Conservation (phyloP, 2,797 vertebrate genomes). For the Pagetopsis macropterus region DNA sequence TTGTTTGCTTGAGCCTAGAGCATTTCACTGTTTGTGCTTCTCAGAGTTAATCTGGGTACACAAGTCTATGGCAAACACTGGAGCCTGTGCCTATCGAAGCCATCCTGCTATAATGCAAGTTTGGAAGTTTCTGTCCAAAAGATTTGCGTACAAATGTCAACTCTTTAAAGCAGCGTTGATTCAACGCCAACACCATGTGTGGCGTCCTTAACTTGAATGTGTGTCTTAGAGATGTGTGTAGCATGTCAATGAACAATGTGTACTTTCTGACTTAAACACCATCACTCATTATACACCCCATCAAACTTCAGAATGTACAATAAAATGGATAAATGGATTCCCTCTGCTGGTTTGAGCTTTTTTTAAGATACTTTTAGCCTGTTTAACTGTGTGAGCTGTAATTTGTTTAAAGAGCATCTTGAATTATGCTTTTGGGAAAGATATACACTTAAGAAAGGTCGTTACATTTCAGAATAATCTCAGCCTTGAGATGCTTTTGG, state of each 20-base stretch:
- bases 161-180: constrained; percentile 4
- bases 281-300: neutral
- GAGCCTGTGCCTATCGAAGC: constrained; percentile 34
- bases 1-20: constrained; percentile 57
- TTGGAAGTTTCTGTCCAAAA: constrained; percentile 41
- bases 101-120: constrained; percentile 44
- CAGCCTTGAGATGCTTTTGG: neutral
- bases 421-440: constrained; percentile 10
- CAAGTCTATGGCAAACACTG: constrained; percentile 52
- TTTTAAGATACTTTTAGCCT: neutral
- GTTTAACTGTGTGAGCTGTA: neutral
- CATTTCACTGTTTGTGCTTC: constrained; percentile 58
- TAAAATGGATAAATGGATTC: too few species aligned
- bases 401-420: neutral
- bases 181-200: constrained; percentile 24
- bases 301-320: neutral
- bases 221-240: constrained; percentile 14
- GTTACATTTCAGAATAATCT: neutral
- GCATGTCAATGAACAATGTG: neutral
- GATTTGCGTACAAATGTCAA: constrained; percentile 55
- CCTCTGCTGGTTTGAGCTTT: neutral
- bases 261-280: neutral
- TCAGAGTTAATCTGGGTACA: constrained; percentile 36
- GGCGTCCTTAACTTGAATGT: constrained; percentile 21
- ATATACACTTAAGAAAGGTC: neutral